These are phyloP conservation scores for Oceanodroma leucorhoa DNA, from an alignment of 2,797 vertebrate species.

Conservation along the genomic window DNA sequence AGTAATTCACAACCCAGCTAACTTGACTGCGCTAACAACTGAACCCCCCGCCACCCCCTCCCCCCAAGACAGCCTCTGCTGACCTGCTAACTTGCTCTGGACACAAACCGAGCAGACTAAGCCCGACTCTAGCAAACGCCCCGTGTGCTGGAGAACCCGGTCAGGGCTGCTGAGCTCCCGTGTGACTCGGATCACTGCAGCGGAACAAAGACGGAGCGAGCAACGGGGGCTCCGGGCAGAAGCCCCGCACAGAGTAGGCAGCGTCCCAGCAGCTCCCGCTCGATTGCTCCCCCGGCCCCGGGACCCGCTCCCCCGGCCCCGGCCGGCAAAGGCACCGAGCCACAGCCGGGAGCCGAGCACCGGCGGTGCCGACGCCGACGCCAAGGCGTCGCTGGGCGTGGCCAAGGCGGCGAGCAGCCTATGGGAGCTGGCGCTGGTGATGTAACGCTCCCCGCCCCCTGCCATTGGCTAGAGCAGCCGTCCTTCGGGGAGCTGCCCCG, in stretches of 20 bases:
- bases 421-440: background rate
- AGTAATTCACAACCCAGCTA: background rate
- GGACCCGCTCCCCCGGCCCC: background rate
- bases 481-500: background rate
- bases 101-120: background rate
- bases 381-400: background rate
- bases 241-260: background rate
- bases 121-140: background rate
- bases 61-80: too few species aligned
- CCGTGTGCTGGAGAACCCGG: background rate
- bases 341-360: background rate
- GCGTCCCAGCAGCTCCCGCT: background rate
- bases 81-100: background rate
- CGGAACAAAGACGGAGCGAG: background rate
- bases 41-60: background rate
- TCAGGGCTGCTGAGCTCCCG: background rate
- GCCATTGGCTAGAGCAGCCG: background rate
- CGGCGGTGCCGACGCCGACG: background rate
- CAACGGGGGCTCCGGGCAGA: background rate
- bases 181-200: background rate
- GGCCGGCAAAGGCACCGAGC: too few species aligned
- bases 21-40: accelerated
- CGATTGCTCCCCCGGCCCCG: background rate
- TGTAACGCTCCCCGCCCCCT: background rate
- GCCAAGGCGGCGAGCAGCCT: background rate